Evolutionary conservation across 1,140 invertebrate genomes (phyloP), one percentile per base, ranked within the genome.

Genomic region (Himalopsyche phryganea): DNA sequence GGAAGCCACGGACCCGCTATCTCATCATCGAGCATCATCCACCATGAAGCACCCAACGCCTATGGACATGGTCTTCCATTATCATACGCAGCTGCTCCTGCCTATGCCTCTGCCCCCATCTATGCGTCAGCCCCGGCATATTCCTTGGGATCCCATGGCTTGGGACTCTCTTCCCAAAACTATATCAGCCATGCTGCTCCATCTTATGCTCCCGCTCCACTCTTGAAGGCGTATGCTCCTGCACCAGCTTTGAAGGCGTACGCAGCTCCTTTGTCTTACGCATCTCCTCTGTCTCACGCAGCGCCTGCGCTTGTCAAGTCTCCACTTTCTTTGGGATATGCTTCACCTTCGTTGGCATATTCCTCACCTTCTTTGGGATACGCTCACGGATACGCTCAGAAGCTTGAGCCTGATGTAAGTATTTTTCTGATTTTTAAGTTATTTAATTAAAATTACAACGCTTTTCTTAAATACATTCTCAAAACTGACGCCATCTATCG

Each of bases 21-120:
- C 20, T 78, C 76, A 11, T 78, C 76, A 9, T 75, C 77, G 51
- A 76, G 72, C 69, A 73, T 78, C 62, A 67, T 77, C 28, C 72
- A 73, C 42, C 76, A 78, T 20, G 4, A 28, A 9, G 3, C 23
- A 28, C 23, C 23, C 9, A 28, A 28, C 4, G 3, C 23, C 23
- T 28, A 28, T 28, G 23, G 4, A 28, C 4, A 28, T 28, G 23
- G 4, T 5, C 4, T 9, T 28, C 23, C 23, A 5, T 28, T 28
- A 28, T 3, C 23, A 28, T 28, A 28, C 23, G 23, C 23, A 9
- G 23, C 23, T 28, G 23, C 23, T 9, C 23, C 23, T 5, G 3
- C 23, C 9, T 72, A 74, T 2, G 63, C 71, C 0, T 74, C 74
- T 1, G 38, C 38, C 32, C 48, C 6, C 47, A 14, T 10, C 10